Percentiles rank a stretch among this genome's conserved stretches.
phyloP scores from a whole-genome alignment of 30 jellyfish, hydroid and myxozoan genomes.

The Catostylus mosaicus region DNA sequence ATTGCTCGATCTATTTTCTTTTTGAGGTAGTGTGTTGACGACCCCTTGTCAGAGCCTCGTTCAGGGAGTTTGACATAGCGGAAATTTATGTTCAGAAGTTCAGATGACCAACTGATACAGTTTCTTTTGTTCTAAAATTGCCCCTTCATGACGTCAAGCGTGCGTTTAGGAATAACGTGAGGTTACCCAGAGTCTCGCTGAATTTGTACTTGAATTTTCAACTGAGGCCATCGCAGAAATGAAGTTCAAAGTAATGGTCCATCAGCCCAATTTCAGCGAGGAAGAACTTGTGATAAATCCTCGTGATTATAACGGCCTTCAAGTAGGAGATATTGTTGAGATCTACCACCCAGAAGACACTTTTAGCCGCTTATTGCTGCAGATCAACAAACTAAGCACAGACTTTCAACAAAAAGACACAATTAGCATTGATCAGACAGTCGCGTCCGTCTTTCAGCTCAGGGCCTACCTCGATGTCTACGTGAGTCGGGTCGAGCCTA shows the following conservation, averaged over 20 bases:
- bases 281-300: slow-evolving; percentile 83
- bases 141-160: too few species aligned
- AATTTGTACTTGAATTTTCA: too few species aligned
- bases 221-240: slow-evolving; percentile 12
- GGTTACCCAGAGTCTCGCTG: too few species aligned
- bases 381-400: slow-evolving; percentile 56
- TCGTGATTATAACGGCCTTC: slow-evolving; percentile 84
- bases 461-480: slow-evolving; percentile 82
- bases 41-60: too few species aligned
- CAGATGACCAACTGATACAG: too few species aligned
- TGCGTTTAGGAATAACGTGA: too few species aligned
- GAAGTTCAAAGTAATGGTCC: slow-evolving; percentile 82
- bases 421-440: slow-evolving; percentile 67
- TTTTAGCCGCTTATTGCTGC: slow-evolving; percentile 81
- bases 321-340: slow-evolving; percentile 92
- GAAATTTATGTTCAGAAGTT: too few species aligned
- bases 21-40: too few species aligned
- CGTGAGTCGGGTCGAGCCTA: slow-evolving; percentile 76
- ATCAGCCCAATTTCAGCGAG: slow-evolving; percentile 74
- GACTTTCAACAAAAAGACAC: slow-evolving; percentile 85
- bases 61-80: neutral
- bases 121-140: too few species aligned
- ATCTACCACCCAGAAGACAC: slow-evolving; percentile 90
- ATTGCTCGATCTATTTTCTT: too few species aligned
- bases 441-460: slow-evolving; percentile 87